phyloP scores from a whole-genome alignment of 2,797 vertebrate species.

The Amblyopsis hoosieri region DNA sequence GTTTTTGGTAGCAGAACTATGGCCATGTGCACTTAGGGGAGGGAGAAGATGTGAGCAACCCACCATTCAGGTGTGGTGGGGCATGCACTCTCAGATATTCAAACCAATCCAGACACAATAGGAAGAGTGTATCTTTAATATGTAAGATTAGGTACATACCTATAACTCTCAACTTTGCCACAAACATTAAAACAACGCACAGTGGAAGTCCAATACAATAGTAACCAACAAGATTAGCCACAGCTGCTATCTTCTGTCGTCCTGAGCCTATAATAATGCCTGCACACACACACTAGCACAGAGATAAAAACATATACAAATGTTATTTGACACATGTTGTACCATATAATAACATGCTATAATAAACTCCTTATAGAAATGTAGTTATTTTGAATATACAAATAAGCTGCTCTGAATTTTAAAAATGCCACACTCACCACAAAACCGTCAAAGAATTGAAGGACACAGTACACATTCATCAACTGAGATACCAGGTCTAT shows the following conservation, averaged over 20 bases:
- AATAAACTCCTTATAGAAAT: too few species aligned
- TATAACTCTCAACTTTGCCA: constrained; percentile 79
- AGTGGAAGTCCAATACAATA: constrained; percentile 86
- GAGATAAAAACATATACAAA: neutral
- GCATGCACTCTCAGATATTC: too few species aligned
- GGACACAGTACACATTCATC: constrained; percentile 78
- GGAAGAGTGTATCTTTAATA: too few species aligned
- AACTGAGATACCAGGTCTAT: constrained; percentile 80
- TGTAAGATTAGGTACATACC: constrained; percentile 67
- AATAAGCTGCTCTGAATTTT: too few species aligned
- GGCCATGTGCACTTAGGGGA: too few species aligned
- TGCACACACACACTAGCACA: constrained; percentile 79
- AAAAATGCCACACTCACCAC: constrained; percentile 70
- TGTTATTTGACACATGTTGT: neutral
- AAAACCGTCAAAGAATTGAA: constrained; percentile 85
- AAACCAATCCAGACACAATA: too few species aligned
- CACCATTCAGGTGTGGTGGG: too few species aligned
- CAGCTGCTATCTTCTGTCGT: constrained; percentile 89
- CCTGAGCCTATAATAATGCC: constrained; percentile 89
- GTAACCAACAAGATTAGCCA: constrained; percentile 86
- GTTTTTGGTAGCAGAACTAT: too few species aligned
- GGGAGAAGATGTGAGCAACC: too few species aligned
- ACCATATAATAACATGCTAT: too few species aligned
- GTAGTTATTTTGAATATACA: too few species aligned
- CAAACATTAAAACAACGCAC: constrained; percentile 85